Conservation (phyloP, 2,888 invertebrate genomes). For the Leptarthrus brevirostris region DNA sequence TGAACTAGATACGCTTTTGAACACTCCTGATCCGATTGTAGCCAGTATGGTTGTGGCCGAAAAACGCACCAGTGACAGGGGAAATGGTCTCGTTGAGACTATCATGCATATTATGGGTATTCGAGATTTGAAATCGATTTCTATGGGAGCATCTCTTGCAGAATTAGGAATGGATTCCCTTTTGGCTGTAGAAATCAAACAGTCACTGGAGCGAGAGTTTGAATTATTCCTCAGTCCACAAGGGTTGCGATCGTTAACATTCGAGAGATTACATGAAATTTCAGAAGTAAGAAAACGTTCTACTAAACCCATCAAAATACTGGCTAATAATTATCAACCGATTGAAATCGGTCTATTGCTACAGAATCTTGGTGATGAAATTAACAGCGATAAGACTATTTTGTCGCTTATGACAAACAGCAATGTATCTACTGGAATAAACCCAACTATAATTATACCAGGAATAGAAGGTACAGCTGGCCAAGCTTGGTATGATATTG, state of each 20-base stretch:
- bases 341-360: conserved; percentile 72
- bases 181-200: conserved; percentile 97
- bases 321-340: conserved; percentile 59
- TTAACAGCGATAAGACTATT: conserved; percentile 69
- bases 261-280: conserved; percentile 68
- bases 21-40: conserved; percentile 76
- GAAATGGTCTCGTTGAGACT: conserved; percentile 77
- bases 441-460: conserved; percentile 70
- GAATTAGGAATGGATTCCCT: conserved; percentile 97
- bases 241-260: conserved; percentile 84
- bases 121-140: conserved; percentile 76
- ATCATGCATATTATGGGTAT: conserved; percentile 77
- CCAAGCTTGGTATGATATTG: conserved; percentile 63
- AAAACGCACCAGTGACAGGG: conserved; percentile 74
- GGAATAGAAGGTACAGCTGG: conserved; percentile 76
- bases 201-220: conserved; percentile 88
- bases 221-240: conserved; percentile 87
- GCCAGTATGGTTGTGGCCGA: conserved; percentile 90
- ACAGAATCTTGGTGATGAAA: conserved; percentile 74
- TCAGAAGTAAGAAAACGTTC: conserved; percentile 61
- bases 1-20: conserved; percentile 79
- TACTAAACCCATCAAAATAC: too few relatives aligned
- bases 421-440: conserved; percentile 60
- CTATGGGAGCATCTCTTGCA: conserved; percentile 79
- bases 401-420: conserved; percentile 70